phyloP scores from a whole-genome alignment of 2,888 invertebrate genomes.

The Drosophila multiciliata region DNA sequence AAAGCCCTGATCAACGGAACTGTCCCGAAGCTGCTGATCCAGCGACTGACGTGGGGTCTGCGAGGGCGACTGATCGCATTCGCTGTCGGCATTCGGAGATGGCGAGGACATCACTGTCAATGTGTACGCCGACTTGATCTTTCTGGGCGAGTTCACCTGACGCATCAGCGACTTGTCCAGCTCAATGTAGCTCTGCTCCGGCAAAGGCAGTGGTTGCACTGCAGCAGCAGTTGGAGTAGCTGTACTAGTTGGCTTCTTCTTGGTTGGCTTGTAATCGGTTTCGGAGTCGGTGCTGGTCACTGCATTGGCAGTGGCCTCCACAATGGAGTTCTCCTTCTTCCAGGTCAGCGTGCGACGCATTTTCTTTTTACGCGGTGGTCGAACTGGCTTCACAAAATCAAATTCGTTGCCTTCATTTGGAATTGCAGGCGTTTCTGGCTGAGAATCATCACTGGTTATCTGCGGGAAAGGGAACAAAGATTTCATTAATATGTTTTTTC shows the following conservation, averaged over 20 bases:
- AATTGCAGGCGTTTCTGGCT: slow-evolving; percentile 51
- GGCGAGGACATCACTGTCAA: slow-evolving; percentile 80
- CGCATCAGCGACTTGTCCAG: slow-evolving; percentile 71
- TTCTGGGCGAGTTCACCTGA: slow-evolving; percentile 76
- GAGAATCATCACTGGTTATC: slow-evolving; percentile 79
- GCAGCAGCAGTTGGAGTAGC: neutral
- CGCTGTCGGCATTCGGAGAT: slow-evolving; percentile 74
- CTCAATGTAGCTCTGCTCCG: slow-evolving; percentile 63
- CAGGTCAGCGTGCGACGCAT: slow-evolving; percentile 74
- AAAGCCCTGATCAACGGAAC: slow-evolving; percentile 82
- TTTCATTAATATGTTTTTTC: neutral
- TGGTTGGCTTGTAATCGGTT: slow-evolving; percentile 64
- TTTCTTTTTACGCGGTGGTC: slow-evolving; percentile 81
- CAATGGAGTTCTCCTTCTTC: slow-evolving; percentile 78
- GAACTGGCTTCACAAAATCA: slow-evolving; percentile 71
- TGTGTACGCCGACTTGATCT: slow-evolving; percentile 80
- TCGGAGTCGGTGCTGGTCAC: slow-evolving; percentile 81
- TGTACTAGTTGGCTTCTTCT: slow-evolving; percentile 49
- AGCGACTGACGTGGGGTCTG: slow-evolving; percentile 61
- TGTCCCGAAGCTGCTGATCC: slow-evolving; percentile 59
- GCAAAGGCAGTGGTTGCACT: neutral
- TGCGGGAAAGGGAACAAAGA: slow-evolving; percentile 30
- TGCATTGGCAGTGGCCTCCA: slow-evolving; percentile 68
- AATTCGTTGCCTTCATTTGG: slow-evolving; percentile 40
- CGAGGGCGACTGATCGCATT: slow-evolving; percentile 71